phyloP scores from a whole-genome alignment of 2,113 vertebrate genomes.

The Neotoma lepida region DNA sequence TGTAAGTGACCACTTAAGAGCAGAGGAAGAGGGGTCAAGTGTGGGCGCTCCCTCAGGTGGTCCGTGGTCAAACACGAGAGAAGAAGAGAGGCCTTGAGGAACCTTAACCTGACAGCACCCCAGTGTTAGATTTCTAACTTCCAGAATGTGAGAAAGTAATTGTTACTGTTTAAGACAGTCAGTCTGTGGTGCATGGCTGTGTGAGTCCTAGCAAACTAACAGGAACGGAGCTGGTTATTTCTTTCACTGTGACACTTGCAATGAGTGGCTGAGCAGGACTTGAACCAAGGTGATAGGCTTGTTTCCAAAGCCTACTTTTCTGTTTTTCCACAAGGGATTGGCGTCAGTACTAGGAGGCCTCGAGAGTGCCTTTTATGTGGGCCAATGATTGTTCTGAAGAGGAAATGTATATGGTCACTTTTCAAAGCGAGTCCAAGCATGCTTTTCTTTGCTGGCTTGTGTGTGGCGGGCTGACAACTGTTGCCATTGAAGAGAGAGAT shows the following conservation, averaged over 20 bases:
- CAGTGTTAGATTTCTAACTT: not conserved
- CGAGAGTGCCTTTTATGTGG: not conserved
- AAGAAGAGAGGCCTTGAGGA: not conserved
- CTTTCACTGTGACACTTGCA: not conserved
- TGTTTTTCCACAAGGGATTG: not conserved
- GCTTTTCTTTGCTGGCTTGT: not conserved
- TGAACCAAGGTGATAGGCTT: not conserved
- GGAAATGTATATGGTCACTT: not conserved
- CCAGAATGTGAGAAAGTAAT: not conserved
- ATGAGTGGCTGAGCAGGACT: not conserved
- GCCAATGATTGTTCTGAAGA: not conserved
- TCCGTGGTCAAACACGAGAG: not conserved
- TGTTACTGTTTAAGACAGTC: not conserved
- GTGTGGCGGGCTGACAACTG: not conserved
- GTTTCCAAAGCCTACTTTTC: not conserved
- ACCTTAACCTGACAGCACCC: not conserved
- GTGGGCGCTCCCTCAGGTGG: too few relatives aligned
- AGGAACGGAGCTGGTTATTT: not conserved
- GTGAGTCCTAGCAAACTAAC: not conserved
- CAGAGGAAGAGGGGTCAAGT: too few relatives aligned
- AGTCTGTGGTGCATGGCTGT: not conserved
- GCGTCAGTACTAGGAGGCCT: not conserved
- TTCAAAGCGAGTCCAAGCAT: not conserved
- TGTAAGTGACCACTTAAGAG: too few relatives aligned
- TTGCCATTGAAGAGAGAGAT: not conserved